Base-by-base conservation (phyloP, 2,113 vertebrate genomes). In the Sphyrna mokarran region DNA sequence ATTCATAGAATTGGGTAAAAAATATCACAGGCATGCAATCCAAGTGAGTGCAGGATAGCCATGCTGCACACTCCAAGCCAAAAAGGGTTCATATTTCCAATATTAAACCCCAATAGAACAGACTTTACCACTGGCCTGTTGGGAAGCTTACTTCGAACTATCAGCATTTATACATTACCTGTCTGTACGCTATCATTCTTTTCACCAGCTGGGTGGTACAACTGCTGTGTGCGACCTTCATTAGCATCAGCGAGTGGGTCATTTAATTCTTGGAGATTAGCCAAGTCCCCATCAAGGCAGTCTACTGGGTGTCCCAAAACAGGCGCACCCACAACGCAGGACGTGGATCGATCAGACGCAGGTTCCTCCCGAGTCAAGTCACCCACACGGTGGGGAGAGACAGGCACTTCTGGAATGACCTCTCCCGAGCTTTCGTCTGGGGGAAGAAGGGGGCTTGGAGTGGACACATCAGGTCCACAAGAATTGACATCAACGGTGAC, bases 161-260 rank as follows among this genome's bases (percentile, higher is more conserved):
- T 11, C 0, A 93, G 40, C 9, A 26, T 72, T 94, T 98, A 98
- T 98, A 98, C 98, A 2, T 98, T 98, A 98, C 98, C 98, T 98
- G 97, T 96, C 96, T 97, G 96, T 97, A 97, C 96, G 96, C 96
- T 97, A 96, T 98, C 97, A 97, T 97, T 97, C 96, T 97, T 98
- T 97, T 98, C 97, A 96, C 97, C 97, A 96, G 97, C 96, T 96
- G 97, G 96, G 33, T 97, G 97, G 97, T 97, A 98, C 96, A 97
- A 98, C 1, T 96, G 96, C 94, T 97, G 97, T 94, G 97, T 97
- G 96, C 78, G 95, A 58, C 97, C 96, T 91, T n/a, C 95, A 37
- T 68, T 37, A 37, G 61, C 61, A 40, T 93, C 33, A 93, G n/a
- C 22, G 33, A n/a, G 1, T 40, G 61, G 33, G 37, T 37, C n/a